Evolutionary conservation across 2,797 vertebrate species (phyloP).

Genomic region (Babyrousa celebensis): DNA sequence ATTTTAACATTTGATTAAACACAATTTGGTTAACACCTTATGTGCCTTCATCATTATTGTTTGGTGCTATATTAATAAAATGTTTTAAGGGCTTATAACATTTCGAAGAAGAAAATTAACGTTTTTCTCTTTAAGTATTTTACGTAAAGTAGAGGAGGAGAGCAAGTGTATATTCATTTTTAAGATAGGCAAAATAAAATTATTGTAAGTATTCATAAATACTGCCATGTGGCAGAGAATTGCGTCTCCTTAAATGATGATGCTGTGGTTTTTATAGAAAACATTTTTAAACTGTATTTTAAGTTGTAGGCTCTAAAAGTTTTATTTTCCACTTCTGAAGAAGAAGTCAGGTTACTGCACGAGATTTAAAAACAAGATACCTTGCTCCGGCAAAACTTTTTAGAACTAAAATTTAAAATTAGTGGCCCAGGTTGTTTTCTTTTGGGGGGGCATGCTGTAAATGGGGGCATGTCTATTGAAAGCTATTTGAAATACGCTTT

Average conservation of each 20-base stretch:
- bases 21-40: slow-evolving; percentile 66
- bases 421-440: not conserved
- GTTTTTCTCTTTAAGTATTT: slow-evolving; percentile 58
- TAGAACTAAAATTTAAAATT: slow-evolving; percentile 35
- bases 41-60: slow-evolving; percentile 74
- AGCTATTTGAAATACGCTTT: not conserved
- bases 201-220: slow-evolving; percentile 10
- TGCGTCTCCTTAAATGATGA: slow-evolving; percentile 39
- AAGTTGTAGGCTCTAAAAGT: slow-evolving; percentile 9
- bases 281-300: slow-evolving; percentile 10
- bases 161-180: slow-evolving; percentile 52
- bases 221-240: not conserved
- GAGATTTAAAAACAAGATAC: not conserved
- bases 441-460: not conserved
- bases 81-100: slow-evolving; percentile 67
- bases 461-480: not conserved
- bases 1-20: slow-evolving; percentile 72
- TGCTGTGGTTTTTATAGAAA: slow-evolving; percentile 61
- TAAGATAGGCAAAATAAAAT: slow-evolving; percentile 59
- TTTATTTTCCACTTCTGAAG: not conserved
- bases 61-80: slow-evolving; percentile 65
- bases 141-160: not conserved
- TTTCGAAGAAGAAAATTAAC: slow-evolving; percentile 19
- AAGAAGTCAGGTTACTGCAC: not conserved
- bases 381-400: slow-evolving; percentile 21